Evolutionary conservation across 2,113 vertebrate species (phyloP).

Genomic region (Columbina picui): DNA sequence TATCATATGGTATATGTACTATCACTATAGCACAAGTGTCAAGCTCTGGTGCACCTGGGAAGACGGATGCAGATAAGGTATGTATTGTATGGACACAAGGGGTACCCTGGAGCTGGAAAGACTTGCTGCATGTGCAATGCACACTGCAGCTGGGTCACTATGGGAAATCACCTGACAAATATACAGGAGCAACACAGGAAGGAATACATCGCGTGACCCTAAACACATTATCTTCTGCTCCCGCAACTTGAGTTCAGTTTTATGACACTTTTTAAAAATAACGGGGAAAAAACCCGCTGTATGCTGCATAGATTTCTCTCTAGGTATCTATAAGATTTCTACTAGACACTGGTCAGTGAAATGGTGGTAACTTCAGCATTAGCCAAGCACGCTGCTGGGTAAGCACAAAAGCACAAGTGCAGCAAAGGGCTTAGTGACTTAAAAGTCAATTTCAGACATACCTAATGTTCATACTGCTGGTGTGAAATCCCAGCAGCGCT

Average conservation of each 20-base stretch:
- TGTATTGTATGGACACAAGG: not conserved
- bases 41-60: not conserved
- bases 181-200: not conserved
- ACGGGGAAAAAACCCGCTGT: not conserved
- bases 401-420: not conserved
- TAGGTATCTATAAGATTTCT: not conserved
- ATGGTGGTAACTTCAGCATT: not conserved
- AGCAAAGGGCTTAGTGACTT: not conserved
- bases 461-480: not conserved
- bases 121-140: not conserved
- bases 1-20: fast-evolving
- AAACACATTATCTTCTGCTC: not conserved
- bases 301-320: not conserved
- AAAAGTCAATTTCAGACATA: not conserved
- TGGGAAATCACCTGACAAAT: not conserved
- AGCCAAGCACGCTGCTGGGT: not conserved
- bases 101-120: not conserved
- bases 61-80: not conserved
- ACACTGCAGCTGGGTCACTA: too few species aligned
- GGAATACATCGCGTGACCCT: not conserved
- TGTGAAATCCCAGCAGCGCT: not conserved
- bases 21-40: not conserved
- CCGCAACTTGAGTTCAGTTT: not conserved
- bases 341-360: not conserved
- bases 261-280: not conserved